Base-by-base conservation (phyloP, 2,797 vertebrate genomes). In the Amblyopsis hoosieri region DNA sequence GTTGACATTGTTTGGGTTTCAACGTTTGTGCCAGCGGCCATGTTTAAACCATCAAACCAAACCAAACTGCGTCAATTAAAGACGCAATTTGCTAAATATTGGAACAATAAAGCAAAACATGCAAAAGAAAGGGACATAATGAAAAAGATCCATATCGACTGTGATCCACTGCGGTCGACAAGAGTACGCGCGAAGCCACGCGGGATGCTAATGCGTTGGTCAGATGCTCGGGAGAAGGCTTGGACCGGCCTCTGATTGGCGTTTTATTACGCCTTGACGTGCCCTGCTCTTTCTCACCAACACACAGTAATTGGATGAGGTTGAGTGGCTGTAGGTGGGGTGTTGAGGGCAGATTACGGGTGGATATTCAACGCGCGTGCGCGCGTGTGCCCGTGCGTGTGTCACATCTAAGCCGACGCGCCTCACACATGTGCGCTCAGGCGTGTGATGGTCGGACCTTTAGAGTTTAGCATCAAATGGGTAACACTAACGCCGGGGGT, bases 251-350 rank as follows among this genome's bases (percentile, higher is more conserved):
- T 73, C 80, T 76, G 84, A 87, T 85, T 87, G 70, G 85, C 69
- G 70, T 87, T 91, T 92, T 90, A 91, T 87, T 80, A 84, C 84
- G 74, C 74, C 56, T 83, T 90, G 90, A 90, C 87, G 85, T 88
- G 91, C 89, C 85, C 91, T 93, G 92, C 82, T 91, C 88, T 93
- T 87, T 89, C 86, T 93, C 91, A 90, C 89, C 88, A 90, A 91
- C 92, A 92, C 92, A 85, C 76, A 74, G 85, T 93, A 93, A 93
- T 92, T 93, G 91, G 90, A 86, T 72, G 75, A 81, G 80, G 84
- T 86, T 70, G 80, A 79, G 77, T 70, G 76, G 79, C 79, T 81
- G 73, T 72, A 80, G 83, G 84, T 78, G 80, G 81, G 82, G 84
- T 87, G 87, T 86, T 85, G 70, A 85, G 79, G 81, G 85, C 76